Evolutionary conservation across 2,888 invertebrate genomes (phyloP), one percentile per base, ranked within the genome.

Genomic region (Troides oblongomaculatus): DNA sequence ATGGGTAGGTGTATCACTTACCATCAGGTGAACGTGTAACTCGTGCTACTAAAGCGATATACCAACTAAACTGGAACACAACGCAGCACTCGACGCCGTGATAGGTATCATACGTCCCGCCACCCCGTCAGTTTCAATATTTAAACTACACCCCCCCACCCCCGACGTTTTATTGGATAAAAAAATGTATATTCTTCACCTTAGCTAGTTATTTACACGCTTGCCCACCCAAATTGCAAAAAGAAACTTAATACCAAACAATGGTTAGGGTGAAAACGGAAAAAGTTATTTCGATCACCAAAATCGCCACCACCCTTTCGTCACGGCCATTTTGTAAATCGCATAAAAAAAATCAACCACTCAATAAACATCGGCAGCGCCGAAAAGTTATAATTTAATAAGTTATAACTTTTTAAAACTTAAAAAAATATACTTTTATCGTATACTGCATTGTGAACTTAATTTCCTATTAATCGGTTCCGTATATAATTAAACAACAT

Each of bases 301-400:
- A 88, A 87, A 81, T 77, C 77, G 74, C 77, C 84, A 75, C 76
- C 75, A 86, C 84, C 82, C 86, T 87, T 88, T 87, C 82, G 89
- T 79, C 85, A 89, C 84, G 87, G 83, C 82, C 79, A 76, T 84
- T 88, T 84, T 79, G 79, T 78, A 78, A 71, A 72, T 72, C 72
- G 62, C 69, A 2, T 50, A 62, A 74, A 81, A 30, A 21, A 81
- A 82, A 80, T 73, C 73, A 73, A 77, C 74, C 73, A 76, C 77
- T 78, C 81, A 74, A 74, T 76, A 77, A 76, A 80, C 74, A 75
- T 74, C 73, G 78, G 76, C 39, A 78, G 79, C 78, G 78, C 79
- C 74, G 63, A 74, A 78, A 62, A 56, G 69, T 81, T 78, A 77
- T 83, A 78, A 86, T 86, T 83, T 81, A 83, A 82, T 73, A 78